Percentiles rank a stretch among this genome's conserved stretches.
Conservation (phyloP, 2,888 invertebrate genomes). For the Ptychoptera contaminata region DNA sequence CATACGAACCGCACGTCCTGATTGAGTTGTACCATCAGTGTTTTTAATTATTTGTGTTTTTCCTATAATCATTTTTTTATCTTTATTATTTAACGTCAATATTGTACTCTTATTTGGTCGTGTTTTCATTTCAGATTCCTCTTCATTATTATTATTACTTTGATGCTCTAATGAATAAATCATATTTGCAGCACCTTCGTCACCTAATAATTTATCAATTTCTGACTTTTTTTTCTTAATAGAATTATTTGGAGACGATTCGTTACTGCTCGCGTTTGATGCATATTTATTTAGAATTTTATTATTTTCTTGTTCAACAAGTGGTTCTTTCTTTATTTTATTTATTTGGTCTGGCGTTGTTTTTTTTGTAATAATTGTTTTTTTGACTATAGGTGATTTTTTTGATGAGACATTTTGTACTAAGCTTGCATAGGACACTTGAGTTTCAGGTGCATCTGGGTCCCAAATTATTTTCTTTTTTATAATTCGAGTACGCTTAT, state of each 20-base stretch:
- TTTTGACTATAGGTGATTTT: constrained; percentile 9
- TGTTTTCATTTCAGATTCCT: constrained; percentile 21
- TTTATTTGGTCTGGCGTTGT: constrained; percentile 7
- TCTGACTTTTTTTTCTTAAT: constrained; percentile 44
- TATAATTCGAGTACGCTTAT: constrained; percentile 37
- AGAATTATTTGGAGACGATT: constrained; percentile 20
- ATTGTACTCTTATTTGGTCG: constrained; percentile 17
- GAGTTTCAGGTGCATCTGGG: constrained; percentile 34
- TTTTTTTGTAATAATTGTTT: constrained; percentile 5
- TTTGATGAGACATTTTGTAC: constrained; percentile 15
- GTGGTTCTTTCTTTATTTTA: constrained; percentile 8
- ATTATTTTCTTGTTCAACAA: constrained; percentile 3
- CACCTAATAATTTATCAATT: constrained; percentile 61
- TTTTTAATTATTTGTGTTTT: constrained; percentile 47
- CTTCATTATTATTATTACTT: constrained; percentile 14
- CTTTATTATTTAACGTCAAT: constrained; percentile 35
- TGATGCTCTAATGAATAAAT: constrained; percentile 54
- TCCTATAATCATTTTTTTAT: constrained; percentile 18
- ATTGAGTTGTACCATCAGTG: constrained; percentile 14
- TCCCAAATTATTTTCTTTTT: constrained; percentile 62
- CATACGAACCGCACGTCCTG: no score
- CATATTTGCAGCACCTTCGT: constrained; percentile 78
- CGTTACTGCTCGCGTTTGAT: not conserved
- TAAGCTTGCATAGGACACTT: constrained; percentile 30
- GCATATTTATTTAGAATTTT: constrained; percentile 1